Percentiles rank a stretch among this genome's conserved stretches.
phyloP scores from a whole-genome alignment of 2,888 invertebrate species.

The Campopleginae sp. region DNA sequence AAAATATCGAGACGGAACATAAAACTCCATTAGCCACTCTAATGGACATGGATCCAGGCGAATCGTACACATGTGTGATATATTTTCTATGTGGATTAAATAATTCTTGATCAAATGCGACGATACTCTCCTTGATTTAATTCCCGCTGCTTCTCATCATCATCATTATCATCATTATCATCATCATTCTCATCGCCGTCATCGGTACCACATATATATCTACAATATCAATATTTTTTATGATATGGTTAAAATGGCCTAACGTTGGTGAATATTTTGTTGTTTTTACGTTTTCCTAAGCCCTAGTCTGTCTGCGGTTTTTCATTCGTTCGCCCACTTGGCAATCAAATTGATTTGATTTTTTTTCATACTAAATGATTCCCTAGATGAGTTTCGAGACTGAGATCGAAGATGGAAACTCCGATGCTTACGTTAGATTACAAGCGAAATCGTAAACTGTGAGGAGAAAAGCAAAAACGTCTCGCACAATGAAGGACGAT shows the following conservation, averaged over 20 bases:
- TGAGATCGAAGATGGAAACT: constrained; percentile 15
- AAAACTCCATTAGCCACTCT: constrained; percentile 5
- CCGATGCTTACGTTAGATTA: constrained; percentile 14
- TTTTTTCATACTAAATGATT: constrained; percentile 8
- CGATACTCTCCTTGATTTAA: constrained; percentile 71
- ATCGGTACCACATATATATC: constrained; percentile 53
- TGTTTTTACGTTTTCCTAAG: constrained; percentile 58
- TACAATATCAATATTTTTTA: constrained; percentile 54
- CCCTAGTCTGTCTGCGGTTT: constrained; percentile 16
- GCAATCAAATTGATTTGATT: constrained; percentile 7
- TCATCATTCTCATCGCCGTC: constrained; percentile 47
- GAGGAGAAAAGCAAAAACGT: neutral
- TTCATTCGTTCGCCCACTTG: constrained; percentile 4
- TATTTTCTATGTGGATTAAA: constrained; percentile 23
- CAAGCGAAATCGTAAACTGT: constrained; percentile 66
- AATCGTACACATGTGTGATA: constrained; percentile 5
- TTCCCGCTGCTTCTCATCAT: constrained; percentile 67
- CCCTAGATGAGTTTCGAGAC: constrained; percentile 19
- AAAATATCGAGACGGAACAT: neutral
- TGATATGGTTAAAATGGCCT: constrained; percentile 79
- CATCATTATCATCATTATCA: constrained; percentile 63
- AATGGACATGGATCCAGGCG: neutral
- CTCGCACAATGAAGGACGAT: neutral
- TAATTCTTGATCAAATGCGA: constrained; percentile 65
- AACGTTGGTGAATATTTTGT: constrained; percentile 70